phyloP scores from a whole-genome alignment of 2,888 invertebrate genomes.

The Lathronympha strigana region DNA sequence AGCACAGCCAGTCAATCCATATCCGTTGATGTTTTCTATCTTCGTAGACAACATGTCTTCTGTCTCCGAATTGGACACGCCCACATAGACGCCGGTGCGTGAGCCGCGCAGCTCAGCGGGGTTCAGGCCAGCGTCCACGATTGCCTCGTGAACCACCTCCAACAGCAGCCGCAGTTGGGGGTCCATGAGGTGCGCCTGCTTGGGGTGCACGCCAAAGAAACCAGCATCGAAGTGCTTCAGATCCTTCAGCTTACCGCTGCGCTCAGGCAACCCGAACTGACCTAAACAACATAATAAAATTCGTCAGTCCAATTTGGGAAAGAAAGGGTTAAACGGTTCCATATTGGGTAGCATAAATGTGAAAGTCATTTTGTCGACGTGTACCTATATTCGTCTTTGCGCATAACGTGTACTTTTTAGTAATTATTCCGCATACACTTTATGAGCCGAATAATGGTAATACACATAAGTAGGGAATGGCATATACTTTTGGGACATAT shows the following conservation, averaged over 20 bases:
- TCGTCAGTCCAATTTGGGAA: neutral
- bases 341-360: too few relatives aligned
- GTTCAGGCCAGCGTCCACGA: neutral
- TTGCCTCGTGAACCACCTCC: neutral
- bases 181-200: neutral
- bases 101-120: neutral
- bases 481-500: too few relatives aligned
- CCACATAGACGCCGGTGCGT: neutral
- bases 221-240: neutral
- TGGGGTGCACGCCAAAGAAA: neutral
- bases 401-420: too few relatives aligned
- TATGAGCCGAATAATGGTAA: too few relatives aligned
- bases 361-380: too few relatives aligned
- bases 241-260: neutral
- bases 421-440: too few relatives aligned
- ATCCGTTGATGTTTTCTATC: neutral
- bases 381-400: too few relatives aligned
- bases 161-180: neutral
- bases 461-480: too few relatives aligned
- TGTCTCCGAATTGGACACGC: neutral
- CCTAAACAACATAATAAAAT: neutral
- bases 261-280: neutral
- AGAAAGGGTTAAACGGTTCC: neutral
- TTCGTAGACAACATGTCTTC: neutral
- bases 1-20: too few relatives aligned